Conservation (phyloP, 1,140 invertebrate genomes). For the Magallana ariakensis region DNA sequence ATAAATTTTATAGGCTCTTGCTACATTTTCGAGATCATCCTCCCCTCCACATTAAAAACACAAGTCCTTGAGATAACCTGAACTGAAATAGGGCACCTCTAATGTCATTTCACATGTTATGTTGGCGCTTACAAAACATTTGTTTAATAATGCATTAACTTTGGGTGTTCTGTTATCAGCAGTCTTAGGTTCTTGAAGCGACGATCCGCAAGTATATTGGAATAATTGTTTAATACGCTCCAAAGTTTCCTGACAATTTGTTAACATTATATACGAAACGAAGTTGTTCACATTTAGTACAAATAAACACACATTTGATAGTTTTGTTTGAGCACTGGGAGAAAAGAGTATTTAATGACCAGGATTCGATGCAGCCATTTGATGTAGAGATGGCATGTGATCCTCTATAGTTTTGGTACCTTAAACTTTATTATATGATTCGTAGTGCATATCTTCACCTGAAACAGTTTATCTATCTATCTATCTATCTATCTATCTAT, state of each 20-base stretch:
- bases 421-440: conserved; percentile 37
- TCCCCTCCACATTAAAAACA: neutral
- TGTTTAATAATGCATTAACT: conserved; percentile 41
- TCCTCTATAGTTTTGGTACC: conserved; percentile 35
- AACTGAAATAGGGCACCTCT: conserved; percentile 4
- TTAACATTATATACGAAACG: conserved; percentile 37
- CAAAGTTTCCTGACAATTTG: conserved; percentile 26
- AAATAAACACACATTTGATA: conserved; percentile 3
- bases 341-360: conserved; percentile 48
- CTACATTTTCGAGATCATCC: neutral
- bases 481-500: no score
- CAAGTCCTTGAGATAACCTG: no score
- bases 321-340: conserved; percentile 39
- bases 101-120: conserved; percentile 33
- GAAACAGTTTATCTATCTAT: no score
- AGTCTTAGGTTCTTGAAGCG: conserved; percentile 33
- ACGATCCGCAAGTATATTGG: conserved; percentile 29
- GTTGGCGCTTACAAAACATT: conserved; percentile 44
- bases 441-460: conserved; percentile 41
- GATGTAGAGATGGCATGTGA: conserved; percentile 25
- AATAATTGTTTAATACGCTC: neutral
- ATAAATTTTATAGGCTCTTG: neutral
- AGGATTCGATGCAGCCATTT: neutral
- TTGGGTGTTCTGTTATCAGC: conserved; percentile 19
- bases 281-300: conserved; percentile 43